These are phyloP conservation scores for Orius insidiosus DNA, from an alignment of 1,140 invertebrate species.

Conservation along the genomic window DNA sequence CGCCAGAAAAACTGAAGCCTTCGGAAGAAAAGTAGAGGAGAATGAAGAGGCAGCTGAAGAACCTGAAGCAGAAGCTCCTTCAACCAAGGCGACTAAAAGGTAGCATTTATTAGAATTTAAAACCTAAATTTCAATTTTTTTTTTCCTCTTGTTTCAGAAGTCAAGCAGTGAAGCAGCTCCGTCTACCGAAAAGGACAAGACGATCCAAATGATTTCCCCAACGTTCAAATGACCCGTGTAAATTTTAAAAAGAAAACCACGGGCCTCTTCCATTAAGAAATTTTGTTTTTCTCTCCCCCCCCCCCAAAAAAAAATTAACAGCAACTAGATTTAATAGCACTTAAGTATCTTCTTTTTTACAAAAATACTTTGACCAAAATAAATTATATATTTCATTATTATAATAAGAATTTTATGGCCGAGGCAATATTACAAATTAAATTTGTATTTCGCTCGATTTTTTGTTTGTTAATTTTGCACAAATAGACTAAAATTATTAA, in stretches of 20 bases:
- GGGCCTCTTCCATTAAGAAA: background rate
- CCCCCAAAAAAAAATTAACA: conserved; percentile 1
- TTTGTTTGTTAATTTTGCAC: background rate
- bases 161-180: background rate
- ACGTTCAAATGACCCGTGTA: no score
- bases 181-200: background rate
- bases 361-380: background rate
- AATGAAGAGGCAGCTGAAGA: conserved; percentile 1
- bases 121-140: no score
- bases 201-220: no score
- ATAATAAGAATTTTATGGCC: background rate
- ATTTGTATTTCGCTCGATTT: conserved; percentile 2
- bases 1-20: conserved; percentile 1
- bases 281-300: background rate
- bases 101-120: no score
- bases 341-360: no score
- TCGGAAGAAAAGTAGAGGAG: background rate
- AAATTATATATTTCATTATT: background rate
- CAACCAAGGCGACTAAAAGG: background rate
- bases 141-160: no score
- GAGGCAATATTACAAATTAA: conserved; percentile 1
- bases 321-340: no score
- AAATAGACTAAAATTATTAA: no score
- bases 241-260: no score
- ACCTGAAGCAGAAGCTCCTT: background rate